A percentile compares a stretch with the other conserved stretches of the same genome.
These are phyloP conservation scores for Entelurus aequoreus DNA, from an alignment of 2,113 vertebrate species.

Conservation along the genomic window DNA sequence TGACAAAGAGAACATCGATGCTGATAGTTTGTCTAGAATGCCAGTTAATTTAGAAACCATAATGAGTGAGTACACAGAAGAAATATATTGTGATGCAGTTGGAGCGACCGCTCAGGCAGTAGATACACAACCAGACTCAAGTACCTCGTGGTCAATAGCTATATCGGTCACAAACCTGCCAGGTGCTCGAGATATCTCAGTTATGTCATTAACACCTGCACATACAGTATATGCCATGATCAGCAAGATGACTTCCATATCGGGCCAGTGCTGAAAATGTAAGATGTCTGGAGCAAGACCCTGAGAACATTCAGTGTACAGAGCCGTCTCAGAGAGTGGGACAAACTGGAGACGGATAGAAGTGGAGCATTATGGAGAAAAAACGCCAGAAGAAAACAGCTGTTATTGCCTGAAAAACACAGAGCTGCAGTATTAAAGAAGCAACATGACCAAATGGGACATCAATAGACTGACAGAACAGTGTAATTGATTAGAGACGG, in stretches of 20 bases:
- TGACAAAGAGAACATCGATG: no score
- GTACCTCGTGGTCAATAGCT: no score
- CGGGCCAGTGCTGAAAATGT: neutral
- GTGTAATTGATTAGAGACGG: no score
- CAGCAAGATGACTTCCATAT: neutral
- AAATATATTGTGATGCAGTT: no score
- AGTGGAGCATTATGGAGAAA: neutral
- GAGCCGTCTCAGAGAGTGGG: neutral
- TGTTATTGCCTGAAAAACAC: no score
- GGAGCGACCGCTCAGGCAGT: no score
- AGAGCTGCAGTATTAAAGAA: neutral
- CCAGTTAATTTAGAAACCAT: no score
- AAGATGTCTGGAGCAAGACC: neutral
- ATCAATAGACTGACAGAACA: neutral
- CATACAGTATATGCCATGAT: neutral
- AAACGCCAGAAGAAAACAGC: neutral
- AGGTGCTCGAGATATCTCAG: neutral
- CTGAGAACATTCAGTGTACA: neutral
- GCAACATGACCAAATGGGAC: neutral
- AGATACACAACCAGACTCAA: no score
- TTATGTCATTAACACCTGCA: neutral
- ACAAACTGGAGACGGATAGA: neutral
- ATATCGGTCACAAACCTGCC: no score
- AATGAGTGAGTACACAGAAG: no score
- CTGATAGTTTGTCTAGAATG: no score